These are phyloP conservation scores for Leptinotarsa defecta DNA, from an alignment of 1,140 invertebrate genomes.

Conservation along the genomic window DNA sequence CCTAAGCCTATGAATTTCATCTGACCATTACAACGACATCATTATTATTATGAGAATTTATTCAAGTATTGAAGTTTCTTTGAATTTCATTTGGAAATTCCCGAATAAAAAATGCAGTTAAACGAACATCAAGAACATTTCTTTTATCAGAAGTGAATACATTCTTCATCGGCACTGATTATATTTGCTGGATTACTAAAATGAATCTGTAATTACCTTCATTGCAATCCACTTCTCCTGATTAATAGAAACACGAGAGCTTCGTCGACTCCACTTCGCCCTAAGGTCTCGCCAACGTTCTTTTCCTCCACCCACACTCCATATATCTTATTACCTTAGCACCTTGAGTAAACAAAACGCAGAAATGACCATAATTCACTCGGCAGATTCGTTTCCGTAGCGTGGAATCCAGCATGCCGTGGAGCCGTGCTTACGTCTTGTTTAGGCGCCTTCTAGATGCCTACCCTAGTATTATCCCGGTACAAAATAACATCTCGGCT, in stretches of 20 bases:
- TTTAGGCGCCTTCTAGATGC: slow-evolving; percentile 43
- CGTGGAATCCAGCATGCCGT: slow-evolving; percentile 12
- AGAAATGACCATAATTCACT: slow-evolving; percentile 23
- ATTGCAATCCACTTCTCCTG: background rate
- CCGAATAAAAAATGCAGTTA: too few relatives aligned
- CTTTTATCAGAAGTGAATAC: too few relatives aligned
- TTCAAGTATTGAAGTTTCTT: too few relatives aligned
- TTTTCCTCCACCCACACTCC: slow-evolving; percentile 8
- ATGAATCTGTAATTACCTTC: background rate
- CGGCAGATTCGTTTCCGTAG: slow-evolving; percentile 13
- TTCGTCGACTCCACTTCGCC: background rate
- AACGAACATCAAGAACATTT: too few relatives aligned
- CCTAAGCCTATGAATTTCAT: too few relatives aligned
- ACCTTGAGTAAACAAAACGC: slow-evolving; percentile 20
- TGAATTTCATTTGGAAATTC: too few relatives aligned
- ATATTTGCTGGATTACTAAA: background rate
- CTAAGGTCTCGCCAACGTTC: background rate
- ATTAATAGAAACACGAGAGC: background rate
- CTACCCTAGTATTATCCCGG: slow-evolving; percentile 40
- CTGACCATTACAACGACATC: too few relatives aligned
- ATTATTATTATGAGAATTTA: too few relatives aligned
- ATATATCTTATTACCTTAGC: slow-evolving; percentile 23
- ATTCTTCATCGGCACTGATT: too few relatives aligned
- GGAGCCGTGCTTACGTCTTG: slow-evolving; percentile 37
- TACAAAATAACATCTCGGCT: slow-evolving; percentile 11